phyloP scores from a whole-genome alignment of 2,888 invertebrate genomes.

The Eupithecia dodoneata region DNA sequence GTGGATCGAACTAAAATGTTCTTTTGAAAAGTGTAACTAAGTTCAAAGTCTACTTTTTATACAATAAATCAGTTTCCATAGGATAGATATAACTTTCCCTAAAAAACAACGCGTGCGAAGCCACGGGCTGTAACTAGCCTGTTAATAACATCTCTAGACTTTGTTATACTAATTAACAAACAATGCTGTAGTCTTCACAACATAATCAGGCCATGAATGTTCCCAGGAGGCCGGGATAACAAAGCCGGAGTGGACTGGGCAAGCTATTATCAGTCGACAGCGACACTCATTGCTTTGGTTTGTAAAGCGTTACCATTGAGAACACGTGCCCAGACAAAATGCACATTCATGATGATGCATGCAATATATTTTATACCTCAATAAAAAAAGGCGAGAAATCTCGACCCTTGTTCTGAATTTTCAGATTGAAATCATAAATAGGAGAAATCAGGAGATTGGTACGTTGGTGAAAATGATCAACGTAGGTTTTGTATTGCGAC shows the following conservation, averaged over 20 bases:
- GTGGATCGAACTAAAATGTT: neutral
- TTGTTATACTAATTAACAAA: constrained; percentile 21
- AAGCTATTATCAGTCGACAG: neutral
- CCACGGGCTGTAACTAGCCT: neutral
- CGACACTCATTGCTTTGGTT: neutral
- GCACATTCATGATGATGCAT: neutral
- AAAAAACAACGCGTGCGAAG: neutral
- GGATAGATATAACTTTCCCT: neutral
- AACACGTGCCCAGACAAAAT: neutral
- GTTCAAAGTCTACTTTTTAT: no score
- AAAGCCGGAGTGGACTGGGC: constrained; percentile 20
- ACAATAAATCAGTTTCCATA: neutral
- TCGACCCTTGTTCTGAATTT: neutral
- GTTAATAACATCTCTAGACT: neutral
- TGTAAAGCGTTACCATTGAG: neutral
- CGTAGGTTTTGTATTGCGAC: constrained; percentile 1
- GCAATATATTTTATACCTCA: neutral
- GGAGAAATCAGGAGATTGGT: neutral
- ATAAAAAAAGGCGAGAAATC: neutral
- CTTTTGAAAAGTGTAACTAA: no score
- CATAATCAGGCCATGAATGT: constrained; percentile 63
- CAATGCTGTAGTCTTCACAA: constrained; percentile 21
- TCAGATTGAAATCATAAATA: neutral
- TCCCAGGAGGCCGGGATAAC: constrained; percentile 39
- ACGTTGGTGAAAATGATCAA: neutral